phyloP scores from a whole-genome alignment of 2,888 invertebrate genomes.

The Mycalesis mineus region DNA sequence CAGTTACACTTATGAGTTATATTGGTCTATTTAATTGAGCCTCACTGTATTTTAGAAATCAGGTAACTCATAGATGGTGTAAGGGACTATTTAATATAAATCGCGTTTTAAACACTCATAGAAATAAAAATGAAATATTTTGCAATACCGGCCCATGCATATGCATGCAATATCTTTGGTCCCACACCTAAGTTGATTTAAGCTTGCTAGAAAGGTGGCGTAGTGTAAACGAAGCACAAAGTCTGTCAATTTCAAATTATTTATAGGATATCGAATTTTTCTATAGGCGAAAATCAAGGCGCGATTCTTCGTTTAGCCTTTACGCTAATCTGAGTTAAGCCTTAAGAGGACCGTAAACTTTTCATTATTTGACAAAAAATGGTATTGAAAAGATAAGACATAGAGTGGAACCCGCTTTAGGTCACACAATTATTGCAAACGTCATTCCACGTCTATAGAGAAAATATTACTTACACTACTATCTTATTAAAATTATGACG shows the following conservation, averaged over 20 bases:
- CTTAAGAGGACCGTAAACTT: no score
- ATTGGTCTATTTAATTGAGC: no score
- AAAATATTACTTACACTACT: constrained; percentile 13
- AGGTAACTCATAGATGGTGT: not conserved
- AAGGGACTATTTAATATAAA: not conserved
- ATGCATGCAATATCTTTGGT: not conserved
- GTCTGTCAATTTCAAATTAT: no score
- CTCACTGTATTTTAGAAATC: no score
- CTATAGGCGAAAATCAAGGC: no score
- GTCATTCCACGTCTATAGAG: constrained; percentile 11
- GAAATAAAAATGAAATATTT: not conserved
- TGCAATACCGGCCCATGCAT: not conserved
- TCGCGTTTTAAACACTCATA: not conserved
- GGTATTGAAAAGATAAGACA: not conserved
- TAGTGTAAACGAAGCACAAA: not conserved
- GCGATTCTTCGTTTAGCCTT: no score
- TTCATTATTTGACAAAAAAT: not conserved
- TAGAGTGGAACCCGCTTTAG: not conserved
- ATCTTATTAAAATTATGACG: constrained; percentile 9
- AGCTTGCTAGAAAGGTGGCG: not conserved
- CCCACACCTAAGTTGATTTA: not conserved
- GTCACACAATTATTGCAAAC: constrained; percentile 2
- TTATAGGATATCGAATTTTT: no score
- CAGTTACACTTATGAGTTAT: no score
- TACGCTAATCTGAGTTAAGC: no score